Evolutionary conservation across 2,888 invertebrate species (phyloP), one percentile per base, ranked within the genome.

Genomic region (Leistus spinibarbis): DNA sequence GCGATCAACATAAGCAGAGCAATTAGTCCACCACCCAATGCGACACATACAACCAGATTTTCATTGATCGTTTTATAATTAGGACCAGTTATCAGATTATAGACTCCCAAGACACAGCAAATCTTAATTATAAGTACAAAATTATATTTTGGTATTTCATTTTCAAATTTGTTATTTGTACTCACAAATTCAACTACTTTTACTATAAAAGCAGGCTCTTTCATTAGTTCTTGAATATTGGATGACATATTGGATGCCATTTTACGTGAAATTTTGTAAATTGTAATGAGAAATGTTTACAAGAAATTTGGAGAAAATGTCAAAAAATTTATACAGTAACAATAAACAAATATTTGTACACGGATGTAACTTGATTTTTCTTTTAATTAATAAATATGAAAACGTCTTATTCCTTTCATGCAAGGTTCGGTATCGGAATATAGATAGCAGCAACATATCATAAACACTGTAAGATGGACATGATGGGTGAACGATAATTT

Each of bases 171-270:
- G 7, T 57, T 57, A 57, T 57, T 17, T 10, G 1, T 40, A 67
- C 67, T 67, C n/a, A 67, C 67, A 20, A 16, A 54, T 1, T 54
- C 67, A 19, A 19, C 19, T 9, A 67, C 54, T 67, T 54, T 67
- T 23, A 20, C 17, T 5, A 54, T 5, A 13, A 67, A 67, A 54
- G 13, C 54, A 13, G 67, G 67, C 16, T 67, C 67, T 16, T 67
- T 53, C 1, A 54, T 19, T 2, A 54, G n/a, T 13, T 54, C 54
- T 67, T 54, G 16, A 17, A 66, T 66, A n/a, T 57, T 13, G 17
- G 17, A 2, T 9, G 17, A 3, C 57, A 66, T 66, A n/a, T 57
- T 13, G 17, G 17, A 2, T 9, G 17, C 56, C 57, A 57, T 57
- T 57, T 17, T 57, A 57, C 17, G 10, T n/a, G 10, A 19, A 5